Percentiles rank a stretch among this genome's conserved stretches.
These are phyloP conservation scores for Zoanthus sociatus DNA, from an alignment of 92 coral and sea anemone species.

Conservation along the genomic window DNA sequence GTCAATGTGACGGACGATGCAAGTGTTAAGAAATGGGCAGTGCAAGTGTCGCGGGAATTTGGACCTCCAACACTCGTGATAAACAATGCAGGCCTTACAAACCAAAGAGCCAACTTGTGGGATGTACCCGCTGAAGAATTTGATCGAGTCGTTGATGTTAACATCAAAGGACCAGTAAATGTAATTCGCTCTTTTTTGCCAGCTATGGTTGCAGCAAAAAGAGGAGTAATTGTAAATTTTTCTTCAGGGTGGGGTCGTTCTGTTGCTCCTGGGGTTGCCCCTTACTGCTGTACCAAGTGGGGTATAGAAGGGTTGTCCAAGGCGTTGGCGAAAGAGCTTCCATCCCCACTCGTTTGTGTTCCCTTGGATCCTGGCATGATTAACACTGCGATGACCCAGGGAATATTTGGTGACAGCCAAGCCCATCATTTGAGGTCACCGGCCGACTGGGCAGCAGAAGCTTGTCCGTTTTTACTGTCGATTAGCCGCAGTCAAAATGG, in stretches of 20 bases:
- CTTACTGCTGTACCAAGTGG: slow-evolving; percentile 34
- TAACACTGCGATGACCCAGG: slow-evolving; percentile 23
- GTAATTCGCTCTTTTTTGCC: slow-evolving; percentile 44
- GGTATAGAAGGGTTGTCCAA: slow-evolving; percentile 45
- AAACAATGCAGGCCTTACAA: slow-evolving; percentile 37
- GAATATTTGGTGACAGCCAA: not conserved
- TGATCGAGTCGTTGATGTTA: slow-evolving; percentile 35
- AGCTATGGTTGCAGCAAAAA: not conserved
- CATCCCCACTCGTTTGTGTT: slow-evolving; percentile 28
- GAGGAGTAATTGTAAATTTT: slow-evolving; percentile 38
- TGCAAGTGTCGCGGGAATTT: not conserved
- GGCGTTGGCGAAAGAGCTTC: slow-evolving; percentile 34
- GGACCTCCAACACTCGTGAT: slow-evolving; percentile 42
- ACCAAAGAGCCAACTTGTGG: not conserved
- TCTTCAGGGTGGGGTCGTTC: slow-evolving; percentile 37
- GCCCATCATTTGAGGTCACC: not conserved
- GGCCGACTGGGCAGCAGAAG: slow-evolving; percentile 37
- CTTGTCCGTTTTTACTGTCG: slow-evolving; percentile 22
- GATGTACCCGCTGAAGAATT: slow-evolving; percentile 25
- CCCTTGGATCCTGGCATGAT: slow-evolving; percentile 45
- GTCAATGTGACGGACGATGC: slow-evolving; percentile 26
- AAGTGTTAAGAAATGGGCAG: slow-evolving; percentile 27
- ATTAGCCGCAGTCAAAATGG: slow-evolving; percentile 33
- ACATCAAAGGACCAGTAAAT: slow-evolving; percentile 42
- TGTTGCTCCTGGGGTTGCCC: not conserved